Evolutionary conservation across 2,888 invertebrate species (phyloP), one percentile per base, ranked within the genome.

Genomic region (Isoperla grammatica): DNA sequence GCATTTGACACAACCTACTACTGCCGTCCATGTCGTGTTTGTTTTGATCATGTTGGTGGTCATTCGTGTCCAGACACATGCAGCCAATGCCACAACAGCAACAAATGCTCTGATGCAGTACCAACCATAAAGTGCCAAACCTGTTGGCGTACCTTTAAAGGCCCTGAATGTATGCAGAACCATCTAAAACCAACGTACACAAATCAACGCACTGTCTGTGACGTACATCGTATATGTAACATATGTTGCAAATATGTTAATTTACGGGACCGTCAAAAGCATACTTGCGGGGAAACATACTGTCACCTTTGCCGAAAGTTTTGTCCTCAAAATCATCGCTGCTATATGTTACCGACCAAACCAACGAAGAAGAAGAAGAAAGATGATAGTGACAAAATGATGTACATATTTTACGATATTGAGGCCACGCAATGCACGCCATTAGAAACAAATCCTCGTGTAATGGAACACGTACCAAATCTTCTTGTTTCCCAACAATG

Each of bases 361-460:
- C 5, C 12, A 1, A 11, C 37, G 8, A 37, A 37, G 11, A 6
- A 37, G 6, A 11, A 6, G 8, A 55, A 42, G 1, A 29, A 5
- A 9, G 6, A 4, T 8, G 29, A 12, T 12, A 29, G 20, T 15
- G 37, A 55, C 0, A 40, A 11, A 9, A 1, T n/a, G 1, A 2
- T 42, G 2, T 55, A 42, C 9, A n/a, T 55, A 11, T 55, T 40
- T 40, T 55, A 35, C 40, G 55, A 55, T 37, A 29, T 55, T 8
- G 55, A 55, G 6, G 42, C 42, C 11, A 20, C 42, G 4, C 55
- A 55, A 20, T 40, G 43, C 12, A 12, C 2, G 9, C 23, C 4
- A 1, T 12, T 55, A 0, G 19, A 55, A 17, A 17, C 23, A 42
- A 55, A 20, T 22, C 15, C 13, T 2, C 42, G 13, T 13, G 54